phyloP scores from a whole-genome alignment of 2,113 vertebrate genomes.

The Mastomys natalensis region DNA sequence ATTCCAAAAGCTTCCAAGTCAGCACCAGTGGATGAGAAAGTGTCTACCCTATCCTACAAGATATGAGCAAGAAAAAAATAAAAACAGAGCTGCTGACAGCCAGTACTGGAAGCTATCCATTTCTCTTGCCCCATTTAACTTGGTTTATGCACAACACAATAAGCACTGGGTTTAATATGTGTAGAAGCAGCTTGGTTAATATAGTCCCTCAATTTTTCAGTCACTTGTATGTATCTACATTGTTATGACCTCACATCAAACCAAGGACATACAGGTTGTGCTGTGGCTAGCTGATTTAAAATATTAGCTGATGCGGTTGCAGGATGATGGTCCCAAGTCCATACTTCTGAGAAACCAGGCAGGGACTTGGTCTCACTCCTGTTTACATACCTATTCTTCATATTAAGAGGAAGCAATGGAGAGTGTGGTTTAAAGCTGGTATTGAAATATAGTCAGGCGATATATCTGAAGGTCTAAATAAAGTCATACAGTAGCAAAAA shows the following conservation, averaged over 20 bases:
- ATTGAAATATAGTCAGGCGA: neutral
- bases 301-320: neutral
- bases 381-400: neutral
- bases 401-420: neutral
- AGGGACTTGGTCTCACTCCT: neutral
- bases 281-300: neutral
- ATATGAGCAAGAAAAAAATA: neutral
- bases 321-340: neutral
- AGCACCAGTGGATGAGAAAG: neutral
- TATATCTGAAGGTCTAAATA: neutral
- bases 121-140: neutral
- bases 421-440: neutral
- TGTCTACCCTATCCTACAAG: slow-evolving; percentile 42
- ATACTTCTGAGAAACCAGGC: neutral
- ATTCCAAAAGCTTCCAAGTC: neutral
- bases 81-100: slow-evolving; percentile 21
- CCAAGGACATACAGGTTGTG: neutral
- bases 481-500: neutral
- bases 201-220: neutral
- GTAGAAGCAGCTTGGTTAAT: neutral
- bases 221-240: neutral
- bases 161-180: neutral
- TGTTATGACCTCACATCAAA: neutral
- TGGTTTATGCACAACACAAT: neutral
- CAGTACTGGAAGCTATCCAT: neutral